Base-by-base conservation (phyloP, 2,888 invertebrate genomes). In the Ectemnius lituratus region DNA sequence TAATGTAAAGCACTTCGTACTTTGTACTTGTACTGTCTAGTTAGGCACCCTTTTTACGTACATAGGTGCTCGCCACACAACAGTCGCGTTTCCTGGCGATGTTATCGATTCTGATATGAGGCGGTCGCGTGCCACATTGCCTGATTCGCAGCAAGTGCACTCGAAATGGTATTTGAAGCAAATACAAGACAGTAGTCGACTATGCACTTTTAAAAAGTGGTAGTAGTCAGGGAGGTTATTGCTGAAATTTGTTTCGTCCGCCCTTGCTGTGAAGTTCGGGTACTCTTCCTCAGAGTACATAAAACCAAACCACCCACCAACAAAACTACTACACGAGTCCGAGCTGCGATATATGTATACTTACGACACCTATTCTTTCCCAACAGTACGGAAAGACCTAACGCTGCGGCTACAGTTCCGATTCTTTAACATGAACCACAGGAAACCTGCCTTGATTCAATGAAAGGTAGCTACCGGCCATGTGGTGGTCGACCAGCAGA, bases 331-430 rank as follows among this genome's bases (percentile, higher is more conserved):
- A 61, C 4, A 60, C 72, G 77, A 76, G 79, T 76, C 79, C 59
- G 59, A 76, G 73, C 78, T 82, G 80, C 82, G 76, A 84, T 70
- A 62, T 74, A 84, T 70, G 60, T 74, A 74, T 82, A 87, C 85
- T 88, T 79, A 88, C 81, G 80, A 81, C 81, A 86, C 86, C 84
- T 89, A 91, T 90, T 93, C 91, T 93, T 93, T 92, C 92, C 92
- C 94, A 94, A 92, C 96, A 97, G 97, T 97, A 96, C 96, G 97
- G 95, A 97, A 97, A 97, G 97, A 97, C 94, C 95, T 96, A 95
- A 96, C 96, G 93, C 95, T 96, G 95, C 96, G 96, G 94, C 96
- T 97, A 93, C 96, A 96, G 94, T 97, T 96, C 96, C 95, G 97
- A 94, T 97, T 97, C 95, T 97, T 97, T 96, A 97, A 96, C 94